A percentile compares a stretch with the other conserved stretches of the same genome.
Conservation (phyloP, 2,797 vertebrate species). For the Mastacembelus armatus region DNA sequence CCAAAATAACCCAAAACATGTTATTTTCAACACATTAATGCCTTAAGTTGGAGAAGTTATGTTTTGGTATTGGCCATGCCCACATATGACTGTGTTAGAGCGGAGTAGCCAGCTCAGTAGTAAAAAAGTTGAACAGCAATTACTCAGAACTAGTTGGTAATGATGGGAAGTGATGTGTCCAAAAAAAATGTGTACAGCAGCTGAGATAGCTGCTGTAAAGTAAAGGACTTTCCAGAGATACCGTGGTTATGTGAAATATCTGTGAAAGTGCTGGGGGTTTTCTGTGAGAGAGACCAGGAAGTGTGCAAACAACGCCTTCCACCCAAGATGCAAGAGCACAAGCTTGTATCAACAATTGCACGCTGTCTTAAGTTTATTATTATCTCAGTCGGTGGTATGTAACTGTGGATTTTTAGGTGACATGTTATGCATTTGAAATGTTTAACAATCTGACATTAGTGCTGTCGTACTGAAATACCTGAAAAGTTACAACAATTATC, state of each 20-base stretch:
- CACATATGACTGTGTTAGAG: not conserved
- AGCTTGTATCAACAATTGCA: slow-evolving; percentile 17
- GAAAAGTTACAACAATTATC: slow-evolving; percentile 20
- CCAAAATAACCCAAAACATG: not conserved
- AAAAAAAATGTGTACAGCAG: not conserved
- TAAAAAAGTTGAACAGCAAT: not conserved
- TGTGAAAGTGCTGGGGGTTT: slow-evolving; percentile 61
- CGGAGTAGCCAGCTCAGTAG: not conserved
- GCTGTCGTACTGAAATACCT: slow-evolving; percentile 19
- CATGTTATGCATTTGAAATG: not conserved
- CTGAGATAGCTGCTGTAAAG: slow-evolving; percentile 1
- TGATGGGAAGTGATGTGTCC: not conserved
- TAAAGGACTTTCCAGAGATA: slow-evolving; percentile 39
- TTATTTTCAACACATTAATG: not conserved
- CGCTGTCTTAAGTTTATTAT: slow-evolving; percentile 12
- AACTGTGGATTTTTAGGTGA: slow-evolving; percentile 7
- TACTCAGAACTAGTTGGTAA: not conserved
- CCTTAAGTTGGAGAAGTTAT: slow-evolving; percentile 1
- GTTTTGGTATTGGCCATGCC: not conserved
- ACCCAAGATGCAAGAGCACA: slow-evolving; percentile 18
- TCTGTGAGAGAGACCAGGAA: slow-evolving; percentile 56
- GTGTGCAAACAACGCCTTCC: slow-evolving; percentile 35
- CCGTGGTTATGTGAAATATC: not conserved
- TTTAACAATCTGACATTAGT: slow-evolving; percentile 20
- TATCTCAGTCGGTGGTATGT: slow-evolving; percentile 27